A percentile compares a stretch with the other conserved stretches of the same genome.
Evolutionary conservation across 2,113 vertebrate species (phyloP).

Genomic region (Miniopterus natalensis): DNA sequence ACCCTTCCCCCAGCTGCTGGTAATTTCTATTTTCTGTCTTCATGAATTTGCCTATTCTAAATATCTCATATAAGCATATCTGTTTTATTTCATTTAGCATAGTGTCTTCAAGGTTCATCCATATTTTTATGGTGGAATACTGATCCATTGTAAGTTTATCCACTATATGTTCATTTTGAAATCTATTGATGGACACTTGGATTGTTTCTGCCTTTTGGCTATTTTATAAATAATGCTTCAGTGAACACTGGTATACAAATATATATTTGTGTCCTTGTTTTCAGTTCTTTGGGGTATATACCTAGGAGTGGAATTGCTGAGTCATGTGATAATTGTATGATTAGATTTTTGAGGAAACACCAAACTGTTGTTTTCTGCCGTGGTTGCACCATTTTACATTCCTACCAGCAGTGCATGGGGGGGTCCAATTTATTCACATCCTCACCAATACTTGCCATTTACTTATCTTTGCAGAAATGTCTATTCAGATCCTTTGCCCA

Average conservation of each 20-base stretch:
- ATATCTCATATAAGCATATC: neutral
- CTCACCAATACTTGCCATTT: neutral
- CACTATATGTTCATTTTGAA: neutral
- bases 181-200: neutral
- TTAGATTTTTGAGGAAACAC: slow-evolving; percentile 37
- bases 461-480: slow-evolving; percentile 28
- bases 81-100: slow-evolving; percentile 26
- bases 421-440: slow-evolving; percentile 15
- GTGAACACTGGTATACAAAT: neutral
- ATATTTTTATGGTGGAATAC: slow-evolving; percentile 6
- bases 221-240: neutral
- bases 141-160: neutral
- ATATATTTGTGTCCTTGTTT: neutral
- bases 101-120: slow-evolving; percentile 7
- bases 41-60: neutral
- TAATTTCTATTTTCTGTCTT: slow-evolving; percentile 9
- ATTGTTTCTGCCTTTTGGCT: neutral
- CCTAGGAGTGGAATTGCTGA: neutral
- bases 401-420: neutral
- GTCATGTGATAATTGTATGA: neutral
- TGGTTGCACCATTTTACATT: neutral
- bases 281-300: neutral
- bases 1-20: neutral
- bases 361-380: neutral
- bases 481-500: neutral